Conservation (phyloP, 2,888 invertebrate genomes). For the Drosophila flavopinicola region DNA sequence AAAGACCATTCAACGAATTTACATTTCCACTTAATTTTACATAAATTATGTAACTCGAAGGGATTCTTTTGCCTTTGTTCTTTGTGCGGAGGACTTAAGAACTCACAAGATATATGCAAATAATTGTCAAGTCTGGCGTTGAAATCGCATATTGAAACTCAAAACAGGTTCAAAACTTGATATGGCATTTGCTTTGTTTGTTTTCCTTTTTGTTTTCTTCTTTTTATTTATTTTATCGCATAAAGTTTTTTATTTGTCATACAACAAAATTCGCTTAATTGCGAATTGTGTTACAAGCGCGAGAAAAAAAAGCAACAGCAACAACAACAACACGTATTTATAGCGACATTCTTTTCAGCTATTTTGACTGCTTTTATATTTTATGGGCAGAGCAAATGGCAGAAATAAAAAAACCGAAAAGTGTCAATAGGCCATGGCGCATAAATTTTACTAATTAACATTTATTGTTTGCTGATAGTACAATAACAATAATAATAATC, state of each 20-base stretch:
- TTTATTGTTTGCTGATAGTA: constrained; percentile 72
- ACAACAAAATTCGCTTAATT: constrained; percentile 55
- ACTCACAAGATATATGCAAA: constrained; percentile 28
- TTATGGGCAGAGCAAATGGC: constrained; percentile 40
- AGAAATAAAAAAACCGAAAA: constrained; percentile 43
- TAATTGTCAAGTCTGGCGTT: constrained; percentile 32
- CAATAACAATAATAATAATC: constrained; percentile 37
- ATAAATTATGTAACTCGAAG: constrained; percentile 67
- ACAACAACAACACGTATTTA: constrained; percentile 21
- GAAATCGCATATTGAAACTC: constrained; percentile 26
- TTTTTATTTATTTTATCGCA: constrained; percentile 25
- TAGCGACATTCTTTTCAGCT: constrained; percentile 40
- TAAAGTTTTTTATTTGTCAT: constrained; percentile 39
- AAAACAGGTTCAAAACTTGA: constrained; percentile 60
- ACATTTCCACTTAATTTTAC: constrained; percentile 53
- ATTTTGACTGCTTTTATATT: constrained; percentile 48
- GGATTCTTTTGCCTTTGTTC: constrained; percentile 51
- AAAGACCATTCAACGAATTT: constrained; percentile 43
- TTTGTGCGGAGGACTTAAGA: constrained; percentile 17
- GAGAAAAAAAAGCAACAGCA: constrained; percentile 7
- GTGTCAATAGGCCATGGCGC: constrained; percentile 69
- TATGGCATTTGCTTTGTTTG: constrained; percentile 27
- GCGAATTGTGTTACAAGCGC: constrained; percentile 49
- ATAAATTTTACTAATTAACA: constrained; percentile 75
- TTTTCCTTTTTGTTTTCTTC: constrained; percentile 18